Conservation (phyloP, 2,888 invertebrate species). For the Parelbella ahira region DNA sequence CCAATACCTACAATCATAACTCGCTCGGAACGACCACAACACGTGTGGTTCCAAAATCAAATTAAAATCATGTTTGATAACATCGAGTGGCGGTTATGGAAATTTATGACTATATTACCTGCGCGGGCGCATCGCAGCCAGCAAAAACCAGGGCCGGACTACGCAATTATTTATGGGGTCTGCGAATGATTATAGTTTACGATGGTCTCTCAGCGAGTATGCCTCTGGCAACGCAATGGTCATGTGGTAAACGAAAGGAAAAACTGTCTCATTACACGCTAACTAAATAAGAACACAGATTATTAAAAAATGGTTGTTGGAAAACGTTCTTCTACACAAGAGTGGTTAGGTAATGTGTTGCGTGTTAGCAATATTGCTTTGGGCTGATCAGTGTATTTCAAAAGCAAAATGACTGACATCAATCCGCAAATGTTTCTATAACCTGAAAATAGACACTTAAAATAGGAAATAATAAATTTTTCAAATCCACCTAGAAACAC, state of each 20-base stretch:
- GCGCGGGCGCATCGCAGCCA: constrained; percentile 70
- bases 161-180: constrained; percentile 76
- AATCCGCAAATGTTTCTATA: too few species aligned
- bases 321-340: too few species aligned
- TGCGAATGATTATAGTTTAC: constrained; percentile 78
- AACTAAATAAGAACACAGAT: too few species aligned
- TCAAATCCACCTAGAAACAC: constrained; percentile 11
- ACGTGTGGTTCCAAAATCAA: constrained; percentile 79
- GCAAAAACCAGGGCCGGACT: constrained; percentile 71
- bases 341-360: too few species aligned
- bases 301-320: too few species aligned
- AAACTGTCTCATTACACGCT: constrained; percentile 13
- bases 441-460: constrained; percentile 2
- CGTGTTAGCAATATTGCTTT: too few species aligned
- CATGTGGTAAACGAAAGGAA: constrained; percentile 11
- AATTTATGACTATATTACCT: constrained; percentile 82
- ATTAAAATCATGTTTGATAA: constrained; percentile 81
- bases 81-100: constrained; percentile 80
- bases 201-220: constrained; percentile 64
- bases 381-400: too few species aligned
- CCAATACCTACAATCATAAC: constrained; percentile 59
- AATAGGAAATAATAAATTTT: too few species aligned
- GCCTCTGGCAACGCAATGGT: constrained; percentile 46
- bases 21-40: constrained; percentile 67
- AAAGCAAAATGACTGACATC: too few species aligned